A percentile compares a stretch with the other conserved stretches of the same genome.
Conservation (phyloP, 1,140 invertebrate genomes). For the Zaprionus camerounensis region DNA sequence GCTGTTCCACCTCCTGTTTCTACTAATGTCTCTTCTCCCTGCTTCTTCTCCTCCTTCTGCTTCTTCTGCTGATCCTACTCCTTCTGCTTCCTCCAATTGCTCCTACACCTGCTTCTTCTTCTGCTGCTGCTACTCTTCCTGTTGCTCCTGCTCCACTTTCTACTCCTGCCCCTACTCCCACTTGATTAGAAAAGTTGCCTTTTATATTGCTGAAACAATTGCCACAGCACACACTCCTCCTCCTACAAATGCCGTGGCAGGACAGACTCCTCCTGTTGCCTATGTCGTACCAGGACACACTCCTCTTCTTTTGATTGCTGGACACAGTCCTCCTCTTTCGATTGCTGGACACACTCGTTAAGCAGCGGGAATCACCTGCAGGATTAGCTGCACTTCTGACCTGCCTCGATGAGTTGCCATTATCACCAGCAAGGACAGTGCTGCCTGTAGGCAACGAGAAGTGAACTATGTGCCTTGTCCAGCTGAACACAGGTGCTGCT, state of each 20-base stretch:
- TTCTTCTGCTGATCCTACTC: too few relatives aligned
- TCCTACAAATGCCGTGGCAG: constrained; percentile 35
- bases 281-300: not conserved
- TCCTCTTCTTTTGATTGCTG: too few relatives aligned
- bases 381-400: not conserved
- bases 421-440: not conserved
- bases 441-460: too few relatives aligned
- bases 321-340: not conserved
- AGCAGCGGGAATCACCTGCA: not conserved
- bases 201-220: constrained; percentile 67
- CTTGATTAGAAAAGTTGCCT: constrained; percentile 76
- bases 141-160: not conserved
- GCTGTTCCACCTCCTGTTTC: too few relatives aligned
- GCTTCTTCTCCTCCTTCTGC: too few relatives aligned
- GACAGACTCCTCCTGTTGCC: not conserved
- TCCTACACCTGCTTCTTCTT: too few relatives aligned
- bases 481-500: too few relatives aligned
- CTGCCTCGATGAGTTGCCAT: not conserved
- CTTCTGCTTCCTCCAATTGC: too few relatives aligned
- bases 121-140: too few relatives aligned
- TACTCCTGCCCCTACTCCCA: too few relatives aligned
- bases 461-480: too few relatives aligned
- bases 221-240: not conserved
- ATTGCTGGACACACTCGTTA: not conserved
- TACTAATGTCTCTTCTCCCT: too few relatives aligned